Evolutionary conservation across 2,797 vertebrate species (phyloP), one percentile per base, ranked within the genome.

Genomic region (Yasuhikotakia modesta): DNA sequence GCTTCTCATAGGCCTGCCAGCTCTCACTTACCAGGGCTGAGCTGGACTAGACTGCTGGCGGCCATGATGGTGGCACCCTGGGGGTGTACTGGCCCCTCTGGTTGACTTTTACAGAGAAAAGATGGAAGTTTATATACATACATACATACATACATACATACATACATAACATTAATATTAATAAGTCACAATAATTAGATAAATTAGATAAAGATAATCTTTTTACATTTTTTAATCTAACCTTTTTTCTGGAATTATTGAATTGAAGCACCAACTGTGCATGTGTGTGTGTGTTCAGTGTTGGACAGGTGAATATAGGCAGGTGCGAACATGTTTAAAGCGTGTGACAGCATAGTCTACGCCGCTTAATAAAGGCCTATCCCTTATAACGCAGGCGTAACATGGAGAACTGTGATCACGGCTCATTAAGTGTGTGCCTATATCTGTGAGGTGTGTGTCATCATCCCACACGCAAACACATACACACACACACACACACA

Each of bases 401-500:
- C 0, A 65, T 12, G 60, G 79, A 73, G 11, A 83, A 85, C 85
- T 82, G 83, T 84, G 84, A 90, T 87, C 83, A 84, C 82, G 82
- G 85, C 85, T 91, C 84, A 86, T 89, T 87, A 87, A 86, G 85
- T 67, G 82, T 67, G 32, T 11, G 11, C 70, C 79, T 79, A 73
- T 81, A 76, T 85, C 70, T 81, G 78, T 58, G 70, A 81, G 83
- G 73, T 30, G 81, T 45, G 74, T 68, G 84, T 89, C 86, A 78
- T n/a, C 73, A 81, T 53, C 12, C 73, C 69, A 66, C 65, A 83
- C 83, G 79, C 61, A 39, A 70, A 72, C 77, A 78, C 79, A 17
- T n/a, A n/a, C n/a, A n/a, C n/a, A n/a, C n/a, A n/a, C n/a, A n/a
- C n/a, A n/a, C n/a, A n/a, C n/a, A n/a, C n/a, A n/a, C n/a, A n/a